These are phyloP conservation scores for Mnemiopsis leidyi DNA, from an alignment of 37 sponge, comb jelly and placozoan species.

Conservation along the genomic window DNA sequence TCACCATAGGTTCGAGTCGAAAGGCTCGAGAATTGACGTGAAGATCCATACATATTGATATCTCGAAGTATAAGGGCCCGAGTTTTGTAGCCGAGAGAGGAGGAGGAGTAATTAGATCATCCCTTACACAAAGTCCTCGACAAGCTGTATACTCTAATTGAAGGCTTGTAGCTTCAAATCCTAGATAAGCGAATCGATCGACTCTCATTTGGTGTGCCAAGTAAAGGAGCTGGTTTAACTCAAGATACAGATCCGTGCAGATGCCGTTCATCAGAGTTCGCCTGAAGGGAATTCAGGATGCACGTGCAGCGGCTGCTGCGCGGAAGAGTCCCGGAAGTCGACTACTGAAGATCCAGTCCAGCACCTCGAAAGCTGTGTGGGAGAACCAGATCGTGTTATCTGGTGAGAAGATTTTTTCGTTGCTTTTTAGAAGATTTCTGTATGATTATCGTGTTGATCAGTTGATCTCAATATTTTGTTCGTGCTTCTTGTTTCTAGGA, in stretches of 20 bases:
- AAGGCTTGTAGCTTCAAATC: not conserved
- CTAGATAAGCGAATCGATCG: not conserved
- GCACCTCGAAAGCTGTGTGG: slow-evolving; percentile 6
- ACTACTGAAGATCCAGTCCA: not conserved
- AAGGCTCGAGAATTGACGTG: not conserved
- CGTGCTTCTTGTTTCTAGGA: no score
- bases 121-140: no score
- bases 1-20: not conserved
- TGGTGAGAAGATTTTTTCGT: no score
- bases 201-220: not conserved
- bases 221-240: no score
- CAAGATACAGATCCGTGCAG: no score
- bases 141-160: not conserved
- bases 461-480: no score
- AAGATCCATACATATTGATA: not conserved
- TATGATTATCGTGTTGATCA: no score
- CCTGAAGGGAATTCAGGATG: not conserved
- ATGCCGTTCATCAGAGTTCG: slow-evolving; percentile 45
- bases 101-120: not conserved
- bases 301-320: slow-evolving; percentile 50
- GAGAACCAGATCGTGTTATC: slow-evolving; percentile 5
- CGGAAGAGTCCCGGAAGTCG: not conserved
- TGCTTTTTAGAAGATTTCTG: no score
- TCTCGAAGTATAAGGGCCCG: not conserved
- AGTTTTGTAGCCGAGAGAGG: not conserved